Evolutionary conservation across 2,888 invertebrate species (phyloP), one percentile per base, ranked within the genome.

Genomic region (Trimorus sp.): DNA sequence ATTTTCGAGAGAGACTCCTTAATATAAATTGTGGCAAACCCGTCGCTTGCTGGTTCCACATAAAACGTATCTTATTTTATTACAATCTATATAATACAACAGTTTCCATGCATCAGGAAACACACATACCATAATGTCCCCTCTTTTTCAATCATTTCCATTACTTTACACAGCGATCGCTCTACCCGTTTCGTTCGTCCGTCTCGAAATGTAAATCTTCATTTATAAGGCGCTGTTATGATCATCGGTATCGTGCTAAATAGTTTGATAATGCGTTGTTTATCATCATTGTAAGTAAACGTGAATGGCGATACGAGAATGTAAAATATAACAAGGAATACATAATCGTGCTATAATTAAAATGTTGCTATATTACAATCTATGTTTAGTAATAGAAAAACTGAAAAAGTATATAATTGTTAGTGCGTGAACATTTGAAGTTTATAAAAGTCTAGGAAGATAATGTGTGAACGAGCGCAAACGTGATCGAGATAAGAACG

Each of bases 361-460:
- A 78, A 82, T 79, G 81, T 83, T 83, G 66, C 81, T 79, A 79
- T 70, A 79, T 75, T 79, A 75, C 65, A 75, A 65, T 79, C 63
- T 79, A 79, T 79, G 75, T 79, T 79, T 79, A 74, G 79, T 73
- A 75, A 71, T 77, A 71, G 66, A 63, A 53, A 66, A 16, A 65
- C 58, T 40, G 11, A 40, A 75, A 73, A 68, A 73, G 60, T 59
- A 80, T 83, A 83, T 83, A 76, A 79, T 62, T 83, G 83, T 83
- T 83, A 82, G 82, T 53, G 82, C 74, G 82, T 83, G 77, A 79
- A 79, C 74, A 77, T 77, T 79, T 62, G 73, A 83, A 81, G 83
- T 83, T 83, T 82, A 83, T 83, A 79, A 77, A 80, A 79, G 63
- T 69, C 65, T 37, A 53, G 69, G 73, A 42, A 69, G n/a, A 56